A percentile compares a stretch with the other conserved stretches of the same genome.
phyloP scores from a whole-genome alignment of 2,113 vertebrate genomes.

The Nipponia nippon region DNA sequence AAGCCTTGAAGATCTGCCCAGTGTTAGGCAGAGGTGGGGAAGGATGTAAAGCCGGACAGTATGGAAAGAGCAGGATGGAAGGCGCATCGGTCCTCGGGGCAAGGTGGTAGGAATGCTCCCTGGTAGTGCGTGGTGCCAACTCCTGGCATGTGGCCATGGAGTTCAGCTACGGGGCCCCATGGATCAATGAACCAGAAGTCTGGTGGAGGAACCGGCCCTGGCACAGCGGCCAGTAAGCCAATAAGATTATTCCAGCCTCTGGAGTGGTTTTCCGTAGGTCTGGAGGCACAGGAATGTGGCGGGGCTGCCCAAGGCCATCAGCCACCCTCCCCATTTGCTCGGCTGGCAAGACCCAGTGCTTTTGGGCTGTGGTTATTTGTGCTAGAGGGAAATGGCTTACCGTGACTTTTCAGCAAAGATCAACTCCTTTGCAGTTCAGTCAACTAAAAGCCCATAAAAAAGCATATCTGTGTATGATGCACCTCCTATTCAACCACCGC shows the following conservation, averaged over 20 bases:
- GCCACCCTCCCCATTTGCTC: neutral
- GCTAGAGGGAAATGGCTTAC: neutral
- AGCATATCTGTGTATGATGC: no score
- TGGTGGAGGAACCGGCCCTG: neutral
- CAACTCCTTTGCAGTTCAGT: neutral
- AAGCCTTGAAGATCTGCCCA: neutral
- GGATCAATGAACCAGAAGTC: neutral
- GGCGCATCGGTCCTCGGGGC: accelerated
- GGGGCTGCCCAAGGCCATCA: neutral
- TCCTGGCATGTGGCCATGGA: accelerated
- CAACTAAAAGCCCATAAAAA: neutral
- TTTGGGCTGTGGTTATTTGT: neutral
- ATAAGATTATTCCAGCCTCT: neutral
- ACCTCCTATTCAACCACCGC: neutral
- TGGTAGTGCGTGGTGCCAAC: neutral
- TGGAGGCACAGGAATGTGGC: neutral
- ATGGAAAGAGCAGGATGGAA: neutral
- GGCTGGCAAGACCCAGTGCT: neutral
- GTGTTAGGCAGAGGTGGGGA: neutral
- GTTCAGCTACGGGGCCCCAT: neutral
- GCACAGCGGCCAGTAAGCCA: neutral
- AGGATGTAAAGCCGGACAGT: neutral
- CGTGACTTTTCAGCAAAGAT: neutral
- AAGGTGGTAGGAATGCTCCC: neutral
- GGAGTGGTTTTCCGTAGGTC: neutral